Conservation (phyloP, 2,888 invertebrate genomes). For the Synergus itoensis region DNA sequence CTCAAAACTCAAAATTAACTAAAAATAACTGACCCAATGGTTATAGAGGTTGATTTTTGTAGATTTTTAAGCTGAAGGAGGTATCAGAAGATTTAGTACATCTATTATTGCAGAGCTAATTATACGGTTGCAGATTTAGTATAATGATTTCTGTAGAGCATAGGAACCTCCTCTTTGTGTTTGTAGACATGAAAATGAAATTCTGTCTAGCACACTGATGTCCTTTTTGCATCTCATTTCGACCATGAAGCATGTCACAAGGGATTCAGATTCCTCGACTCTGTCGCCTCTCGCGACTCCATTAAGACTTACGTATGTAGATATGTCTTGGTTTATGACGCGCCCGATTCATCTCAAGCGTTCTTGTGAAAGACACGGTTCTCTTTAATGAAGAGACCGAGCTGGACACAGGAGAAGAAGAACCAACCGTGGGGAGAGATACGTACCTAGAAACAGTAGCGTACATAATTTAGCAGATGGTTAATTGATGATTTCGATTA, state of each 20-base stretch:
- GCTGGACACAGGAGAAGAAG: background rate
- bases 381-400: slow-evolving; percentile 16
- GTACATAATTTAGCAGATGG: background rate
- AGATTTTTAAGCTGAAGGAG: background rate
- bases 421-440: background rate
- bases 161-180: slow-evolving; percentile 21
- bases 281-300: slow-evolving; percentile 37
- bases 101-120: slow-evolving; percentile 18
- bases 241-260: slow-evolving; percentile 36
- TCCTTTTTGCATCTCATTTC: slow-evolving; percentile 26
- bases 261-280: slow-evolving; percentile 33
- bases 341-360: slow-evolving; percentile 29
- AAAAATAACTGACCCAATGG: background rate
- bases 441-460: background rate
- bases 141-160: slow-evolving; percentile 29
- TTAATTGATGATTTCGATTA: background rate
- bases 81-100: background rate
- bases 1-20: background rate
- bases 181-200: slow-evolving; percentile 31
- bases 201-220: slow-evolving; percentile 32
- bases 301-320: slow-evolving; percentile 41
- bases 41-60: background rate
- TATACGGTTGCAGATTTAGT: slow-evolving; percentile 6
- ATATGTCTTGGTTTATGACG: slow-evolving; percentile 31
- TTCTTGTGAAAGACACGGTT: slow-evolving; percentile 15